Evolutionary conservation across 2,113 vertebrate genomes (phyloP).

Genomic region (Bubo scandiacus): DNA sequence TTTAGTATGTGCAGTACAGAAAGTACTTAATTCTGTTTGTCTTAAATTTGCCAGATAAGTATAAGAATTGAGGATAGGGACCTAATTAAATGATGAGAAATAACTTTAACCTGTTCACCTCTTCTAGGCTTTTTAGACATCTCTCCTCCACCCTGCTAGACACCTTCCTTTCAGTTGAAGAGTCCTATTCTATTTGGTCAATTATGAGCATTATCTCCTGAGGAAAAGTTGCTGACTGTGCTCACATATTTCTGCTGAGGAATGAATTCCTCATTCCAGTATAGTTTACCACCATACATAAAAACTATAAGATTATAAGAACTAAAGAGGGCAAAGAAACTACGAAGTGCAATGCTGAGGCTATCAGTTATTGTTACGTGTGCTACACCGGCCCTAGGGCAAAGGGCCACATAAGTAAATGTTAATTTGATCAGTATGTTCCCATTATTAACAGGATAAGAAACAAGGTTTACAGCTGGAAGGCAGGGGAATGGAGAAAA

Average conservation of each 20-base stretch:
- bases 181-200: background rate
- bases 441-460: background rate
- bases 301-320: background rate
- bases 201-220: background rate
- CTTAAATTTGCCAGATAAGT: background rate
- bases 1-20: background rate
- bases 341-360: background rate
- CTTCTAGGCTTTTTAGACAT: background rate
- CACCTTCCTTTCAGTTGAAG: background rate
- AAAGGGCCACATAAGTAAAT: background rate
- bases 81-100: background rate
- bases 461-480: background rate
- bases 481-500: background rate
- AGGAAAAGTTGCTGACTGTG: background rate
- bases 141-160: background rate
- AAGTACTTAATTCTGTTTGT: background rate
- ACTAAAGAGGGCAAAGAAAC: background rate
- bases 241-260: background rate
- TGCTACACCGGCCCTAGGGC: background rate
- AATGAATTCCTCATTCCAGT: background rate
- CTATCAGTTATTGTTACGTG: background rate
- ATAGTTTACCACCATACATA: background rate
- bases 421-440: background rate
- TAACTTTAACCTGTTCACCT: background rate
- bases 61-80: background rate